Evolutionary conservation across 2,797 vertebrate genomes (phyloP).

Genomic region (Rhinella marina): DNA sequence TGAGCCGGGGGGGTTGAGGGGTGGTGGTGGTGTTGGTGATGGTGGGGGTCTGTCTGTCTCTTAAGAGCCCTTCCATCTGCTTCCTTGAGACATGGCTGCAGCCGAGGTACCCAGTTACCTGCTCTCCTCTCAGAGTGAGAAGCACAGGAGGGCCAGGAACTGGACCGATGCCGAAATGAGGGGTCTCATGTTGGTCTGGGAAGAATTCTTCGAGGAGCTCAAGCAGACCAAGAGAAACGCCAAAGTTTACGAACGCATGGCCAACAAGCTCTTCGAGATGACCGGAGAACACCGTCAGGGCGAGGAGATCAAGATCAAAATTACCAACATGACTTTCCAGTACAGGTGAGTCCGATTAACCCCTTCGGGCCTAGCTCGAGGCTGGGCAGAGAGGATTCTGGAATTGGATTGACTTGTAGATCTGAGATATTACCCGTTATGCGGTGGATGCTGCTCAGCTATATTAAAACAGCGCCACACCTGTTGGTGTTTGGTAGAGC

Average conservation of each 20-base stretch:
- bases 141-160: constrained; percentile 96
- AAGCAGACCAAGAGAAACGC: constrained; percentile 98
- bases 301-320: constrained; percentile 99
- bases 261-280: constrained; percentile 94
- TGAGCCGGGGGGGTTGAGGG: constrained; percentile 63
- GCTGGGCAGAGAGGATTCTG: constrained; percentile 35
- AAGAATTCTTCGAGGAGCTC: constrained; percentile 94
- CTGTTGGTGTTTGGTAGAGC: background rate
- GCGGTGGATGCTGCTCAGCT: background rate
- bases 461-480: background rate
- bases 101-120: constrained; percentile 90
- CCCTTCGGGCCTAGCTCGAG: background rate
- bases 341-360: constrained; percentile 86
- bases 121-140: constrained; percentile 86
- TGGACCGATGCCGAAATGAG: constrained; percentile 99
- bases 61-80: constrained; percentile 74
- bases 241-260: constrained; percentile 99
- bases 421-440: background rate
- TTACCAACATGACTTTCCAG: constrained; percentile 99
- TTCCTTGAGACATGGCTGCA: constrained; percentile 82
- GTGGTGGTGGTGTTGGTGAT: background rate
- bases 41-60: constrained; percentile 58
- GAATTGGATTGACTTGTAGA: background rate
- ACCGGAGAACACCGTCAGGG: constrained; percentile 95
- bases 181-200: constrained; percentile 95